These are phyloP conservation scores for Orchesella flavescens DNA, from an alignment of 2,888 invertebrate genomes.

Conservation along the genomic window DNA sequence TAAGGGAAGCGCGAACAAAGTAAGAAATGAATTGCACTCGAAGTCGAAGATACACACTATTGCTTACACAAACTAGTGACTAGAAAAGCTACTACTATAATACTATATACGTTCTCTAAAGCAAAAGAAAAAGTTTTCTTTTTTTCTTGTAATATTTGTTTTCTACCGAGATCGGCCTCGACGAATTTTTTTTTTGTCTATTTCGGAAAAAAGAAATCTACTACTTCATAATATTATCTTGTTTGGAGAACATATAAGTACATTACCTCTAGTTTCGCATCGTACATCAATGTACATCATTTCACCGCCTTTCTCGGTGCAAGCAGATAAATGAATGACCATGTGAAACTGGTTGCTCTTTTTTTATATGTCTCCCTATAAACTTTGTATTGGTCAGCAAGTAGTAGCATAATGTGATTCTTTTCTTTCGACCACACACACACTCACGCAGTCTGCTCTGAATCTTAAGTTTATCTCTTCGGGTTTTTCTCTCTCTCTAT, in stretches of 20 bases:
- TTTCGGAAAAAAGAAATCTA: background rate
- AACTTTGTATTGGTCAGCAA: slow-evolving; percentile 21
- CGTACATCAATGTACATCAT: slow-evolving; percentile 24
- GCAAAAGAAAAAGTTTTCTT: slow-evolving; percentile 21
- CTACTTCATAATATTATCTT: background rate
- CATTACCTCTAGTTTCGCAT: background rate
- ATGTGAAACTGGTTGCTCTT: slow-evolving; percentile 63
- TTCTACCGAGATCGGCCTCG: slow-evolving; percentile 1
- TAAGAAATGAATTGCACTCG: background rate
- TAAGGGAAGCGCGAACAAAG: background rate
- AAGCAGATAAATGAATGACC: slow-evolving; percentile 58
- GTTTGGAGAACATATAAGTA: background rate
- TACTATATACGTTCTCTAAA: too few species aligned
- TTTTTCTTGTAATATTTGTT: background rate
- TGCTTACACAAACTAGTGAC: too few species aligned
- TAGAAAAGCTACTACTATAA: too few species aligned
- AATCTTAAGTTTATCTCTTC: slow-evolving; percentile 42
- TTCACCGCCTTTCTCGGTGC: slow-evolving; percentile 58
- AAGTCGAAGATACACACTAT: background rate
- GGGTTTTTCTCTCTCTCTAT: slow-evolving; percentile 8
- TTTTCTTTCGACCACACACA: slow-evolving; percentile 8
- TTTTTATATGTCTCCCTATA: slow-evolving; percentile 33
- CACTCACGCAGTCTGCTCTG: slow-evolving; percentile 21
- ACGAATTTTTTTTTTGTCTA: background rate
- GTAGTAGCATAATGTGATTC: background rate